A percentile compares a stretch with the other conserved stretches of the same genome.
phyloP scores from a whole-genome alignment of 2,797 vertebrate genomes.

The Mareca penelope region DNA sequence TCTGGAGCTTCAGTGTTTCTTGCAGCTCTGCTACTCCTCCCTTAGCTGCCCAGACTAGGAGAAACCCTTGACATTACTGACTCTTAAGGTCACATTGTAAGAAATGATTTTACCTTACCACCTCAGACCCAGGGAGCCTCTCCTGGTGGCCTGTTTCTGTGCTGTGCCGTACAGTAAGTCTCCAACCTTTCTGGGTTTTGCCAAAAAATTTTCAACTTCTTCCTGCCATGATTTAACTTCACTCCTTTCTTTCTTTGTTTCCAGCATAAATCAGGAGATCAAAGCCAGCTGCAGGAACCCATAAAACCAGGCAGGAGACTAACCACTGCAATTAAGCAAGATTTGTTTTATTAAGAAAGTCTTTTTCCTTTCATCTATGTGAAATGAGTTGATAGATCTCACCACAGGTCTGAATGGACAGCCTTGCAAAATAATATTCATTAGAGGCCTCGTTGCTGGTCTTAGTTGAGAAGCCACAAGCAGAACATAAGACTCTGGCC shows the following conservation, averaged over 20 bases:
- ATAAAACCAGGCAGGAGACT: conserved; percentile 46
- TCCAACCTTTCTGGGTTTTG: background rate
- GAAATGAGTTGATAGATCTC: background rate
- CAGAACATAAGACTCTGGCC: background rate
- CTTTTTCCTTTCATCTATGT: conserved; percentile 30
- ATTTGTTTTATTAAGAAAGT: conserved; percentile 31
- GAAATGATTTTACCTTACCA: background rate
- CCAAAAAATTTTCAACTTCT: conserved; percentile 40
- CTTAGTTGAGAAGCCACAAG: background rate
- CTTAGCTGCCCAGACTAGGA: background rate
- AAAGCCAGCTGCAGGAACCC: conserved; percentile 46
- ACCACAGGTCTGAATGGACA: background rate
- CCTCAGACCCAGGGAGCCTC: background rate
- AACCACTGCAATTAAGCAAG: conserved; percentile 40
- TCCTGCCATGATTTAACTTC: conserved; percentile 28
- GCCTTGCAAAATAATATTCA: background rate
- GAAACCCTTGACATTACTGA: background rate
- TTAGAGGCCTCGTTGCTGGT: background rate
- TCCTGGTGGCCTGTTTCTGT: background rate
- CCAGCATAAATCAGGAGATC: conserved; percentile 37
- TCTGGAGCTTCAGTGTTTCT: background rate
- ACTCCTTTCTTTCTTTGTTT: conserved; percentile 49
- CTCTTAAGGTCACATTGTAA: background rate
- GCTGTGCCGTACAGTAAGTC: background rate
- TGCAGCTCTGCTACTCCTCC: background rate